Evolutionary conservation across 2,888 invertebrate species (phyloP), one percentile per base, ranked within the genome.

Genomic region (Morpho deidamia): DNA sequence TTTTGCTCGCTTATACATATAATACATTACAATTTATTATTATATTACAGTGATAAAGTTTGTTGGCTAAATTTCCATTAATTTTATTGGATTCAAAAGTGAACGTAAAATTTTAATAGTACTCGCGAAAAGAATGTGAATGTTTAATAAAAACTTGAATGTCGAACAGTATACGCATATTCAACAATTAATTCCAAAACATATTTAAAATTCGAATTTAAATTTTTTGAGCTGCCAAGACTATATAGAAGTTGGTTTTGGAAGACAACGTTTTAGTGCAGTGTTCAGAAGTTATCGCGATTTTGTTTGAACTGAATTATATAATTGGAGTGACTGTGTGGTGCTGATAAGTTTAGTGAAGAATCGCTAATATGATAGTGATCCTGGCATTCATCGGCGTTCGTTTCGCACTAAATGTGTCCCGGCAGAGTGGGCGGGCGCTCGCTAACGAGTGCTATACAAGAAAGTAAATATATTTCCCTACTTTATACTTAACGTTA

Each of bases 371-470:
- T 76, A 87, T 89, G 88, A 78, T 89, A 66, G 87, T 87, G 76
- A 85, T 89, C 60, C 69, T 88, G 53, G 89, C 87, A 11, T 89
- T 86, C 58, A 84, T 86, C 57, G 88, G 88, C 34, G 87, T 89
- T 12, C 73, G 89, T 50, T 89, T 87, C 62, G 84, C 80, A 48
- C 74, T 89, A 55, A 80, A 88, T 79, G 83, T 89, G 77, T 89
- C 89, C 61, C 68, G 85, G 70, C 89, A 89, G 66, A 88, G 83
- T 65, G 81, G 77, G 37, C 69, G 84, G 39, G 84, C 86, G 39
- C 76, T 88, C 64, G 89, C 89, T 34, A 79, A 89, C 65, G 89
- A 89, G 74, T 89, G 89, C 70, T 89, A 89, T 70, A 88, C 87
- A 56, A 78, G 89, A 76, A 89, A 89, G 89, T 89, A 83, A 73